These are phyloP conservation scores for Himalopsyche japonica DNA, from an alignment of 2,888 invertebrate species.

Conservation along the genomic window DNA sequence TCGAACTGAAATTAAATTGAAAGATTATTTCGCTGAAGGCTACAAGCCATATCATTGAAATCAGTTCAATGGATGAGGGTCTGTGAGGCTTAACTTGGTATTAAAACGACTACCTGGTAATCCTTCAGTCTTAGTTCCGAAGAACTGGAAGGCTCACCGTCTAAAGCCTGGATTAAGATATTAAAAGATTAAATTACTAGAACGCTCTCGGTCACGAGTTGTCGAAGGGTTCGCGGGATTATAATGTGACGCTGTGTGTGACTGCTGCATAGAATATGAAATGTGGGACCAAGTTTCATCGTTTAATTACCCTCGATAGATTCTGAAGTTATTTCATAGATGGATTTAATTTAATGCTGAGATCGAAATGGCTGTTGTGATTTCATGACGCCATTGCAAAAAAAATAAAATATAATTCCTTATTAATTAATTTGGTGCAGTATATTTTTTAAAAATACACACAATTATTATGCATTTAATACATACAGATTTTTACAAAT, in stretches of 20 bases:
- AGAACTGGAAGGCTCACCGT: neutral
- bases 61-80: slow-evolving; percentile 1
- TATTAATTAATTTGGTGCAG: too few relatives aligned
- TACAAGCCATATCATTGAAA: neutral
- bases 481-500: too few relatives aligned
- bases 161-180: neutral
- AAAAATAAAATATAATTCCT: too few relatives aligned
- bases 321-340: too few relatives aligned
- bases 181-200: neutral
- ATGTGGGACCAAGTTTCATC: too few relatives aligned
- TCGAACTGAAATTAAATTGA: neutral
- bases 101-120: neutral
- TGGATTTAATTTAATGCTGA: too few relatives aligned
- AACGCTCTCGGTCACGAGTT: neutral
- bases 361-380: too few relatives aligned
- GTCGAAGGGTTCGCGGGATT: neutral
- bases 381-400: too few relatives aligned
- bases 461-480: too few relatives aligned
- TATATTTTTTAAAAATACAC: too few relatives aligned
- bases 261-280: too few relatives aligned
- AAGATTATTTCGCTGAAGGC: neutral
- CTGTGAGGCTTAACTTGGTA: neutral
- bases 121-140: neutral
- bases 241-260: neutral
- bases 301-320: too few relatives aligned